These are phyloP conservation scores for Ctena decussata DNA, from an alignment of 2,888 invertebrate genomes.

Conservation along the genomic window DNA sequence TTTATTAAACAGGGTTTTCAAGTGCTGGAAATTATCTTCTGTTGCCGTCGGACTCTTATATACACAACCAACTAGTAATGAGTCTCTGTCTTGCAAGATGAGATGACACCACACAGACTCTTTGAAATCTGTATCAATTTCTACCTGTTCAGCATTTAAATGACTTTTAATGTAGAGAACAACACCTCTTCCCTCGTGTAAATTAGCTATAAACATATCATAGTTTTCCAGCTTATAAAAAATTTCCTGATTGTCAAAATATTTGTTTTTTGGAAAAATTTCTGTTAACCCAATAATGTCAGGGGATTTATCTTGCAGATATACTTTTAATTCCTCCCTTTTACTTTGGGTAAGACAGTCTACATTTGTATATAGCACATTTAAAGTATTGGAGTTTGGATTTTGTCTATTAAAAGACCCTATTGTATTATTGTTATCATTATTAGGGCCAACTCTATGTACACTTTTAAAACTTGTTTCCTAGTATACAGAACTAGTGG, in stretches of 20 bases:
- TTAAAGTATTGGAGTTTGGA: neutral
- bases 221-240: too few species aligned
- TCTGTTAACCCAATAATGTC: neutral
- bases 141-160: neutral
- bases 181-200: conserved; percentile 1
- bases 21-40: neutral
- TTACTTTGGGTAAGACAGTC: neutral
- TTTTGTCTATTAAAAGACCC: neutral
- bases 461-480: neutral
- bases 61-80: neutral
- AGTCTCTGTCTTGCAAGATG: neutral
- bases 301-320: neutral
- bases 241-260: neutral
- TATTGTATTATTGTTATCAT: neutral
- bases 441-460: neutral
- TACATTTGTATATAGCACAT: neutral
- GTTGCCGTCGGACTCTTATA: neutral
- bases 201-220: too few species aligned
- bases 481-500: neutral
- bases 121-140: neutral
- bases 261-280: neutral
- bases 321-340: neutral
- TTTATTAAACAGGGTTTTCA: neutral
- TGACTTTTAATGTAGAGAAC: neutral
- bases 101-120: neutral